phyloP scores from a whole-genome alignment of 2,888 invertebrate species.

The Sipha maydis region DNA sequence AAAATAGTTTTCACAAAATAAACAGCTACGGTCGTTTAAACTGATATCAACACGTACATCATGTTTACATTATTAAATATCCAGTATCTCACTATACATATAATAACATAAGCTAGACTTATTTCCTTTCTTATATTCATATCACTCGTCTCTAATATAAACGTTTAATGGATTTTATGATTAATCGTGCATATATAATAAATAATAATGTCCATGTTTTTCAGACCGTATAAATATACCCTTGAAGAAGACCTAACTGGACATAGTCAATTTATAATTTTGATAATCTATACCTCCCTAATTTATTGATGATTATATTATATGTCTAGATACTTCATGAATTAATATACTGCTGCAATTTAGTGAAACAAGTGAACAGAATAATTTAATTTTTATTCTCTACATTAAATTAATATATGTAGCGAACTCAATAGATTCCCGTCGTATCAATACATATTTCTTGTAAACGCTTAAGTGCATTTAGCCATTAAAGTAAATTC shows the following conservation, averaged over 20 bases:
- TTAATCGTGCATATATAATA: conserved; percentile 21
- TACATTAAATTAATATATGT: too few relatives aligned
- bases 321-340: too few relatives aligned
- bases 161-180: conserved; percentile 33
- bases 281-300: neutral
- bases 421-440: too few relatives aligned
- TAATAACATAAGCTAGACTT: neutral
- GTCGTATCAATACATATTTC: too few relatives aligned
- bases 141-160: conserved; percentile 10
- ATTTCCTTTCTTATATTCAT: neutral
- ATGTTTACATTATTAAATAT: conserved; percentile 27
- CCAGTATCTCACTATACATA: neutral
- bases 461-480: too few relatives aligned
- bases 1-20: neutral
- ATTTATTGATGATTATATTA: conserved; percentile 5
- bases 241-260: neutral
- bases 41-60: neutral
- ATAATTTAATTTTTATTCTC: too few relatives aligned
- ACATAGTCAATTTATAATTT: neutral
- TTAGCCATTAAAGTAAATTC: neutral
- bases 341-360: too few relatives aligned
- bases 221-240: neutral
- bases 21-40: conserved; percentile 19
- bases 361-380: too few relatives aligned
- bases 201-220: neutral